Conservation (phyloP, 2,888 invertebrate genomes). For the Cryptus armator region DNA sequence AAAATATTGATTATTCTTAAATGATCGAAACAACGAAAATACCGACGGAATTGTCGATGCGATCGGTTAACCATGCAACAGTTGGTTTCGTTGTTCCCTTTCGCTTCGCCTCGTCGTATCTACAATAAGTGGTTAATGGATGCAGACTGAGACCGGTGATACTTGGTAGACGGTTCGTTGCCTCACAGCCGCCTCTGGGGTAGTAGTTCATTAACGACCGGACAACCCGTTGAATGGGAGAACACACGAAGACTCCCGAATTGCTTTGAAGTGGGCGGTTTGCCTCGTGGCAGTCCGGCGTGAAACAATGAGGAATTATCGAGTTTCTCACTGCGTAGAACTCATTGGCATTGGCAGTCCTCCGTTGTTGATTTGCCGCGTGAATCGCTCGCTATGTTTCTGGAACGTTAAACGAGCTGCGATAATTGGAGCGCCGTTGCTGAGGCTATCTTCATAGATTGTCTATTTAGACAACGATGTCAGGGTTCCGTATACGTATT, state of each 20-base stretch:
- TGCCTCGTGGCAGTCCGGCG: slow-evolving; percentile 74
- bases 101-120: not conserved
- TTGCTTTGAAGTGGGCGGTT: slow-evolving; percentile 76
- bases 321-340: slow-evolving; percentile 64
- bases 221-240: slow-evolving; percentile 72
- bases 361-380: slow-evolving; percentile 22
- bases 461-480: not conserved
- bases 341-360: slow-evolving; percentile 20
- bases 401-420: not conserved
- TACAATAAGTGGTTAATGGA: slow-evolving; percentile 73
- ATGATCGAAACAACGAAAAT: no score
- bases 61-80: not conserved
- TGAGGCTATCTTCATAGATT: slow-evolving; percentile 7
- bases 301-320: slow-evolving; percentile 77
- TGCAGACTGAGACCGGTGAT: slow-evolving; percentile 22
- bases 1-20: no score
- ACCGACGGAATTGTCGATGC: not conserved
- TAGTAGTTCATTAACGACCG: slow-evolving; percentile 79
- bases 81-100: slow-evolving; percentile 5
- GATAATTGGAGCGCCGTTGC: slow-evolving; percentile 3
- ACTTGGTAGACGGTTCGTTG: slow-evolving; percentile 23
- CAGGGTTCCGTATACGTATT: not conserved
- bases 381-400: slow-evolving; percentile 5
- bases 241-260: slow-evolving; percentile 70
- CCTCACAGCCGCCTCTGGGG: slow-evolving; percentile 66